Evolutionary conservation across 2,797 vertebrate species (phyloP), one percentile per base, ranked within the genome.

Genomic region (Phoxinus dragarum): DNA sequence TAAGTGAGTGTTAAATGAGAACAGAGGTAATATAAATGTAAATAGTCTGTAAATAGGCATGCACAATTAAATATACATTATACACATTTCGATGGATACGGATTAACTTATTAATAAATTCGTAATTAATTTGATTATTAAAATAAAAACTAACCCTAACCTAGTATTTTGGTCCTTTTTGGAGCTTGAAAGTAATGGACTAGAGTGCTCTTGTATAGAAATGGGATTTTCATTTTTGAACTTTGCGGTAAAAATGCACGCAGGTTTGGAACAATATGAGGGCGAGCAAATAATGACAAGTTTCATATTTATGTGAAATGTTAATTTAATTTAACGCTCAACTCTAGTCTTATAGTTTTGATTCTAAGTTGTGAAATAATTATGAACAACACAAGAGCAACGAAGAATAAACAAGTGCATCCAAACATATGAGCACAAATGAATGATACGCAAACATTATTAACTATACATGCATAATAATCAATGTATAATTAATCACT

Each of bases 401-500:
- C 8, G n/a, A 61, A 82, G 36, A 59, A 42, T 72, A 34, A 61
- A 23, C 17, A 42, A 64, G 52, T 47, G 17, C 49, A 42, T 27
- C 36, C 36, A 42, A 44, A 79, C 47, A 52, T 56, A 71, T 34
- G 80, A 56, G 80, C 23, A 21, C 49, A 59, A 73, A 82, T 47
- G 4, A 31, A 47, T 82, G 19, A 66, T 67, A 87, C 52, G 54
- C 86, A 86, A 71, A 44, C 64, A 79, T 72, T 87, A 86, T 82
- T 40, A 88, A 81, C 85, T 88, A 89, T 92, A 91, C 92, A 90
- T 89, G 89, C 79, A 88, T 92, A 92, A 94, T 94, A 93, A 94
- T 94, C 89, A 94, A 79, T 86, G 88, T 87, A 85, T 89, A 90
- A 88, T 93, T 94, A 95, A 93, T 94, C 91, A 93, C 88, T 90